Evolutionary conservation across 2,797 vertebrate species (phyloP), one percentile per base, ranked within the genome.

Genomic region (Myripristis murdjan): DNA sequence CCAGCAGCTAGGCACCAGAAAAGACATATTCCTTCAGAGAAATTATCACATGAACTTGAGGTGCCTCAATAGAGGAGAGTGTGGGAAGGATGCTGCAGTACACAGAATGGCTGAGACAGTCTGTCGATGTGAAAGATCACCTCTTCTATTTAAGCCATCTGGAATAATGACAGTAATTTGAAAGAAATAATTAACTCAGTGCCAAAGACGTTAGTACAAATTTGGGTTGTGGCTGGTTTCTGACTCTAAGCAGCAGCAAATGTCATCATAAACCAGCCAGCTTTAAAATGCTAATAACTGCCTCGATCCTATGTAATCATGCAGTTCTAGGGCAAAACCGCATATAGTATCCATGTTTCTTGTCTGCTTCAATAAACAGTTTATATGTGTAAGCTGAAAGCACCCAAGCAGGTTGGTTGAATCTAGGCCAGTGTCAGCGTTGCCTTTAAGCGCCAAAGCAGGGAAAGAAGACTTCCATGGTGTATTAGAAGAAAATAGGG

Each of bases 311-410:
- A 58, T 68, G 6, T 46, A 52, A 83, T 63, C 14, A 24, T 35
- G 66, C 18, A 16, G 79, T 75, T 89, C 75, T 87, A 58, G 77
- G 82, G 88, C 79, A 83, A 70, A 82, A 73, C 37, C 64, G 20
- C 60, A 20, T n/a, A n/a, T n/a, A n/a, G n/a, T 3, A 46, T 20
- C 41, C 16, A 5, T 43, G 15, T 77, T 59, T 54, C 43, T 73
- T 73, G 20, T 46, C 61, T 43, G 44, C 67, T 37, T 10, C 55
- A 77, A 64, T 49, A 83, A 73, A 77, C 44, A 55, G 55, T 61
- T 56, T 60, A 52, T 63, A 44, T 60, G 43, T 58, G 41, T 67
- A 73, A 58, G 74, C 53, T 55, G 55, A 57, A 59, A 79, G 63
- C 43, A 77, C 48, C 14, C 0, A 8, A 67, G 47, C 23, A 31